phyloP scores from a whole-genome alignment of 2,113 vertebrate species.

The Typhlomys cinereus region DNA sequence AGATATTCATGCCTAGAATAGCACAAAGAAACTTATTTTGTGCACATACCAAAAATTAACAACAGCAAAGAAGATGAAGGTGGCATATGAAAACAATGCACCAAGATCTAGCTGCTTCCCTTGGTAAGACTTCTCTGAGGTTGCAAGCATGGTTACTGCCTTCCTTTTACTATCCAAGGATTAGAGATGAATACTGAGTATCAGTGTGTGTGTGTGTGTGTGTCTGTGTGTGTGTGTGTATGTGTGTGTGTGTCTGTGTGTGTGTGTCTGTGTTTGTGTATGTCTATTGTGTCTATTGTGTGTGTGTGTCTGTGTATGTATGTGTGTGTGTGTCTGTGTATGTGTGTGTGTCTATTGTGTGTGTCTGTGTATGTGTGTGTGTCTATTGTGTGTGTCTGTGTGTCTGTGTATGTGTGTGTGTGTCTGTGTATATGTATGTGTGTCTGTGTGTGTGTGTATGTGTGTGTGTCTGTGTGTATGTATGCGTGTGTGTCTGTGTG shows the following conservation, averaged over 20 bases:
- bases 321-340: too few relatives aligned
- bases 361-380: too few relatives aligned
- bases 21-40: neutral
- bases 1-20: neutral
- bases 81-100: neutral
- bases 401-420: too few relatives aligned
- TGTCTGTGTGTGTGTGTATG: too few relatives aligned
- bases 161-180: neutral
- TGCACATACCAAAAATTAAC: neutral
- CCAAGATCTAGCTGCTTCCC: neutral
- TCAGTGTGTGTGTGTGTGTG: neutral
- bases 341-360: neutral
- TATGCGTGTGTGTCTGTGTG: too few relatives aligned
- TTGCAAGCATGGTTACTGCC: neutral
- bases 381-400: too few relatives aligned
- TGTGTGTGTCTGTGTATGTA: neutral
- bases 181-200: neutral
- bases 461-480: too few relatives aligned
- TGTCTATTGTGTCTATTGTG: too few relatives aligned
- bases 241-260: neutral
- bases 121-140: neutral
- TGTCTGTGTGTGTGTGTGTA: neutral
- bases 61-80: neutral
- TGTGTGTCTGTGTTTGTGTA: too few relatives aligned
- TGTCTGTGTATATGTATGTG: too few relatives aligned